These are phyloP conservation scores for Nerophis lumbriciformis DNA, from an alignment of 2,113 vertebrate species.

Conservation along the genomic window DNA sequence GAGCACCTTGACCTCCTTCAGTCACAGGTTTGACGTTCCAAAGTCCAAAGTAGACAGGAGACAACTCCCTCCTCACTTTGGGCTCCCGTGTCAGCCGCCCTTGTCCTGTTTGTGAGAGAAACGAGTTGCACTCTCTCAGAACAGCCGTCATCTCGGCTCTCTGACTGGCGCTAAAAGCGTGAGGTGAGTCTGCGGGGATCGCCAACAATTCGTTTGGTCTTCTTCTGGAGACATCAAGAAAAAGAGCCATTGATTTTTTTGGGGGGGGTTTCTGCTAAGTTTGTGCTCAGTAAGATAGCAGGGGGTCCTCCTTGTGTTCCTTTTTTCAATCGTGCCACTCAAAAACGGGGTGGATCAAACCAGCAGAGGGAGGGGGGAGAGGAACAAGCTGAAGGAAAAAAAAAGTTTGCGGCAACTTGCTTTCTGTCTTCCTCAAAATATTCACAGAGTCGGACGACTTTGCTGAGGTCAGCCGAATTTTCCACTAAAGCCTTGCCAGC, in stretches of 20 bases:
- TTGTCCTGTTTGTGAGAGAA: conserved; percentile 73
- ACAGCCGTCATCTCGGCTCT: conserved; percentile 65
- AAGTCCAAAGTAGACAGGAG: conserved; percentile 63
- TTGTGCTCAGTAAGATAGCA: conserved; percentile 60
- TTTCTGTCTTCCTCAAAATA: conserved; percentile 29
- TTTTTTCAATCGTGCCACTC: conserved; percentile 63
- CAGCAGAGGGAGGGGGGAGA: conserved; percentile 17
- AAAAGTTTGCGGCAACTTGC: conserved; percentile 60
- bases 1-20: conserved; percentile 9
- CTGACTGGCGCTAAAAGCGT: conserved; percentile 48
- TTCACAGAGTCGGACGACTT: conserved; percentile 33
- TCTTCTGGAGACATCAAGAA: conserved; percentile 72
- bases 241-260: conserved; percentile 68
- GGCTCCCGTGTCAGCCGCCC: conserved; percentile 67
- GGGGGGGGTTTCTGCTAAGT: conserved; percentile 58
- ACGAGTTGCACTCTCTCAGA: conserved; percentile 63
- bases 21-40: background rate
- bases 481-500: conserved; percentile 26
- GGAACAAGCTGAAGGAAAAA: conserved; percentile 18
- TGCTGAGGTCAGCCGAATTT: conserved; percentile 15
- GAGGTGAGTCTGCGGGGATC: conserved; percentile 64
- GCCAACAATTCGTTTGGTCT: conserved; percentile 63
- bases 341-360: conserved; percentile 63
- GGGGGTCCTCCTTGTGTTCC: conserved; percentile 66
- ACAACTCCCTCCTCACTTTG: conserved; percentile 44